phyloP scores from a whole-genome alignment of 2,888 invertebrate genomes.

The Prostheceraeus crozeri region DNA sequence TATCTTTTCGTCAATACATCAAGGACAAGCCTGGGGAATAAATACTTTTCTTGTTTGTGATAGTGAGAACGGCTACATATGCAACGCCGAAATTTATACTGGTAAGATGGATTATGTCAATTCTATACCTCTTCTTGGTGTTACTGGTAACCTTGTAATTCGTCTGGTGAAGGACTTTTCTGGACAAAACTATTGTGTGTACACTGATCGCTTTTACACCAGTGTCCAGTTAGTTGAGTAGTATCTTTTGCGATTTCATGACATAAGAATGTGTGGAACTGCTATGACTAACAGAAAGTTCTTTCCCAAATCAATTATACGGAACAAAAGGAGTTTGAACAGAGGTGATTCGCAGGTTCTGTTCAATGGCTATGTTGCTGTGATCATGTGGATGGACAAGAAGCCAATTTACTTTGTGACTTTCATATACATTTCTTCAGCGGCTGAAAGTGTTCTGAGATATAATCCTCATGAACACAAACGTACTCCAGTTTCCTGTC shows the following conservation, averaged over 20 bases:
- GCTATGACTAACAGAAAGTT: conserved; percentile 37
- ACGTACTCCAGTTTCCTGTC: conserved; percentile 14
- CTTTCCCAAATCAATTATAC: conserved; percentile 36
- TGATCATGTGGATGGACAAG: conserved; percentile 39
- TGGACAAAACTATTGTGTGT: conserved; percentile 31
- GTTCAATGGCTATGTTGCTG: conserved; percentile 25
- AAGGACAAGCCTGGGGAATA: conserved; percentile 39
- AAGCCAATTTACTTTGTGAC: conserved; percentile 39
- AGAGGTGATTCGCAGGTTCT: conserved; percentile 24
- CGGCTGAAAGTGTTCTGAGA: conserved; percentile 18
- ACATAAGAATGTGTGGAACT: no score
- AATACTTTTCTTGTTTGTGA: conserved; percentile 37
- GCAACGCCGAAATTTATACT: conserved; percentile 38
- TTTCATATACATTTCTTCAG: conserved; percentile 29
- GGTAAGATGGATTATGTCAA: conserved; percentile 38
- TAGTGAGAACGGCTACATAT: conserved; percentile 35
- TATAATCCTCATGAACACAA: conserved; percentile 28
- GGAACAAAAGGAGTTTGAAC: conserved; percentile 26
- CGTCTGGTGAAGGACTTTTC: conserved; percentile 16
- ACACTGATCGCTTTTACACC: conserved; percentile 38
- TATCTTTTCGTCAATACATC: conserved; percentile 35
- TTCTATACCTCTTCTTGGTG: conserved; percentile 35
- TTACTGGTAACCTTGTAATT: conserved; percentile 31
- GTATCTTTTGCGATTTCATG: conserved; percentile 21
- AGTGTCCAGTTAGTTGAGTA: conserved; percentile 33